Conservation (phyloP, 2,113 vertebrate species). For the Azemiops feae region DNA sequence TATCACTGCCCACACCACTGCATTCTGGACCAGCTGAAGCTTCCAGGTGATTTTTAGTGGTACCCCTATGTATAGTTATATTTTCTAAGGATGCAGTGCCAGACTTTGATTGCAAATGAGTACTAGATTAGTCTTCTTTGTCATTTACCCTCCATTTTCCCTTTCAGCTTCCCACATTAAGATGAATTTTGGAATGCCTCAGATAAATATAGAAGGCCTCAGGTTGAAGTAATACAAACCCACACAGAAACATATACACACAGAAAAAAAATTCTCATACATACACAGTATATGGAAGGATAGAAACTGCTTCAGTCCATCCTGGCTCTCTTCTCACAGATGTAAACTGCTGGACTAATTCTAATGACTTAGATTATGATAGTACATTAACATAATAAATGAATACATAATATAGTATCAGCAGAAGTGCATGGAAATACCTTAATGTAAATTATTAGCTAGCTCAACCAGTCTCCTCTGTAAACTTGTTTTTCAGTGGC, state of each 20-base stretch:
- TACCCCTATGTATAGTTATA: not conserved
- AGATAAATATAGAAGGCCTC: not conserved
- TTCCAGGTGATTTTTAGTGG: not conserved
- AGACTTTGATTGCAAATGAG: not conserved
- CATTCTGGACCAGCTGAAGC: not conserved
- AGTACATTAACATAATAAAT: not conserved
- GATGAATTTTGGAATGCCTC: not conserved
- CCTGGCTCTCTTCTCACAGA: not conserved
- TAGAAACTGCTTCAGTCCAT: not conserved
- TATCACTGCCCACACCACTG: not conserved
- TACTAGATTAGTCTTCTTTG: not conserved
- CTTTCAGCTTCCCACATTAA: not conserved
- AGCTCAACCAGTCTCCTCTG: not conserved
- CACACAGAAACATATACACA: not conserved
- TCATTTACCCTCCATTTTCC: not conserved
- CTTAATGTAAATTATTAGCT: not conserved
- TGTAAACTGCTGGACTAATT: not conserved
- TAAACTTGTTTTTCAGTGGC: not conserved
- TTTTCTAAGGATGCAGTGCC: not conserved
- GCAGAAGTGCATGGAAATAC: not conserved
- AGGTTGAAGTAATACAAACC: not conserved
- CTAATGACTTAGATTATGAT: not conserved
- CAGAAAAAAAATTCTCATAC: not conserved
- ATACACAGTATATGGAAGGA: not conserved
- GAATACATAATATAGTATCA: not conserved